phyloP scores from a whole-genome alignment of 2,888 invertebrate species.

The Spisula subtruncata region DNA sequence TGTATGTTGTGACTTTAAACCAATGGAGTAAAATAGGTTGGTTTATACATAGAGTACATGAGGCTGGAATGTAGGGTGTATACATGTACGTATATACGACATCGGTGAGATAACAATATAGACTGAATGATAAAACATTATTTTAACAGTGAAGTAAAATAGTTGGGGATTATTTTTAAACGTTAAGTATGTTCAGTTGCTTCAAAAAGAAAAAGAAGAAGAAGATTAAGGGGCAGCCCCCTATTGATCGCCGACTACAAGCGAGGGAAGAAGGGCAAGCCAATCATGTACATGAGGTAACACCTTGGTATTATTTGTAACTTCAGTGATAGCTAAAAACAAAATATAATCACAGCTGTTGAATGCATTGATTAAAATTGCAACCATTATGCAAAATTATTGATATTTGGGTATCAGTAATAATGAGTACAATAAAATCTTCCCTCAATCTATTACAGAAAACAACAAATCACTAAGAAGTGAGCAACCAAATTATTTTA shows the following conservation, averaged over 20 bases:
- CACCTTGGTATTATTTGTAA: conserved; percentile 17
- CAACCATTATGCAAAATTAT: not conserved
- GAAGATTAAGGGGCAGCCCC: conserved; percentile 72
- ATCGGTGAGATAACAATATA: not conserved
- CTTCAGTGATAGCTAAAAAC: not conserved
- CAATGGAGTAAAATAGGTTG: conserved; percentile 1
- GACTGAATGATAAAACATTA: not conserved
- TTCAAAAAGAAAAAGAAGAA: conserved; percentile 81
- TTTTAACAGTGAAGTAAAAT: conserved; percentile 11
- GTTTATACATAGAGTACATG: not conserved
- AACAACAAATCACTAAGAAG: no score
- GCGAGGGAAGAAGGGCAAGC: conserved; percentile 33
- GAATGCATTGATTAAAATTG: conserved; percentile 20
- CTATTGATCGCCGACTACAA: conserved; percentile 55
- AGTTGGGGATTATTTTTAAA: conserved; percentile 5
- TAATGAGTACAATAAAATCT: not conserved
- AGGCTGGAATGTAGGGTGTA: not conserved
- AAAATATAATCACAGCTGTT: not conserved
- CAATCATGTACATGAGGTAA: conserved; percentile 58
- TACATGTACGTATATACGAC: not conserved
- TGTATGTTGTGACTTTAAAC: not conserved
- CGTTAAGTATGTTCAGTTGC: conserved; percentile 74
- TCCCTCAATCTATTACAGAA: no score
- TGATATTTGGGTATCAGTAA: not conserved
- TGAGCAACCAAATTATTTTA: no score